phyloP scores from a whole-genome alignment of 2,888 invertebrate species.

The Eupithecia inturbata region DNA sequence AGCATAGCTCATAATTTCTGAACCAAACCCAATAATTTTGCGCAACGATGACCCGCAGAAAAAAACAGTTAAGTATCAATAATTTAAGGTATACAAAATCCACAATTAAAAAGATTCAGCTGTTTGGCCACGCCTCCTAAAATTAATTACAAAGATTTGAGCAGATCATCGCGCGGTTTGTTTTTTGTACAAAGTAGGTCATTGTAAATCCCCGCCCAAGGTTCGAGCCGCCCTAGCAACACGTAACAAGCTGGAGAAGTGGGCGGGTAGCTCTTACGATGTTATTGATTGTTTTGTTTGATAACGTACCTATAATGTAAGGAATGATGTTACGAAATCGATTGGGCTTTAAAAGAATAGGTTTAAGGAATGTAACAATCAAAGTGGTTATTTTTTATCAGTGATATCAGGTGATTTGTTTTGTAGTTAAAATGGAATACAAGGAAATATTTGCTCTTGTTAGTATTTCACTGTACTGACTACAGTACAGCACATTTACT shows the following conservation, averaged over 20 bases:
- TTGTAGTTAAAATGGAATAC: background rate
- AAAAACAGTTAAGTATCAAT: conserved; percentile 9
- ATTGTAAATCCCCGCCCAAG: conserved; percentile 58
- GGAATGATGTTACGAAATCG: conserved; percentile 8
- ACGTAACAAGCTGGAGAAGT: conserved; percentile 55
- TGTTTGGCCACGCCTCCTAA: conserved; percentile 58
- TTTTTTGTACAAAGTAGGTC: conserved; percentile 50
- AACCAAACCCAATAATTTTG: background rate
- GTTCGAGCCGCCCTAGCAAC: conserved; percentile 55
- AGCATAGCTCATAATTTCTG: background rate
- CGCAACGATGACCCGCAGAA: background rate
- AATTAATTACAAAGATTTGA: conserved; percentile 62
- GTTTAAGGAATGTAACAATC: background rate
- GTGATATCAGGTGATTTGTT: background rate
- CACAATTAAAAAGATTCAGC: conserved; percentile 56
- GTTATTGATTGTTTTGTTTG: conserved; percentile 40
- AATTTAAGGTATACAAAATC: conserved; percentile 37
- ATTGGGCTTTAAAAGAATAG: background rate
- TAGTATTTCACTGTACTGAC: background rate
- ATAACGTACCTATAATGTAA: background rate
- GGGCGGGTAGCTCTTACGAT: conserved; percentile 46
- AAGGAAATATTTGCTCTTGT: background rate
- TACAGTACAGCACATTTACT: background rate
- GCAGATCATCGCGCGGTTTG: conserved; percentile 53
- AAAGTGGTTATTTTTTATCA: background rate